Percentiles rank a stretch among this genome's conserved stretches.
phyloP scores from a whole-genome alignment of 2,888 invertebrate genomes.

The Portevinia maculata region DNA sequence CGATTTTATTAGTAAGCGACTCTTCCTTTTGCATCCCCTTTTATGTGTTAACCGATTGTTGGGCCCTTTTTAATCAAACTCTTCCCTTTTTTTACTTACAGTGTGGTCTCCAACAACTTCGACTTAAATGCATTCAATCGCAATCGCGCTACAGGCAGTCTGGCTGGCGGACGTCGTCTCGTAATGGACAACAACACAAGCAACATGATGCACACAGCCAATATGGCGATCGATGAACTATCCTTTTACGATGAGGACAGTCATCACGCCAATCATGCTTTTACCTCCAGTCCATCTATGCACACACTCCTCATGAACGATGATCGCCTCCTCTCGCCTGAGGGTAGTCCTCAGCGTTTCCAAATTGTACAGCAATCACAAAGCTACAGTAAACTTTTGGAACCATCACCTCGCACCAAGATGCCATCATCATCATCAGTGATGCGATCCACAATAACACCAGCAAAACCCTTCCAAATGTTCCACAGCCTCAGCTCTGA shows the following conservation, averaged over 20 bases:
- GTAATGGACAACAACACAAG: conserved; percentile 67
- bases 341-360: conserved; percentile 81
- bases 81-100: conserved; percentile 79
- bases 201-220: conserved; percentile 37
- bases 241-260: conserved; percentile 81
- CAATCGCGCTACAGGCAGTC: conserved; percentile 39
- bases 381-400: conserved; percentile 71
- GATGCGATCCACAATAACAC: conserved; percentile 74
- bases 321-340: conserved; percentile 79
- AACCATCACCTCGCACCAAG: conserved; percentile 73
- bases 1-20: conserved; percentile 49
- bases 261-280: conserved; percentile 72
- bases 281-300: conserved; percentile 76
- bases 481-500: conserved; percentile 84
- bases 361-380: conserved; percentile 76
- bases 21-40: background rate
- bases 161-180: conserved; percentile 66
- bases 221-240: conserved; percentile 80
- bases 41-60: background rate
- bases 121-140: conserved; percentile 82
- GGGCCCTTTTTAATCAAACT: background rate
- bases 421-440: conserved; percentile 72
- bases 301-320: conserved; percentile 76
- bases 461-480: conserved; percentile 80
- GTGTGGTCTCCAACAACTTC: conserved; percentile 84